Evolutionary conservation across 2,113 vertebrate genomes (phyloP), one percentile per base, ranked within the genome.

Genomic region (Zapus hudsonius): DNA sequence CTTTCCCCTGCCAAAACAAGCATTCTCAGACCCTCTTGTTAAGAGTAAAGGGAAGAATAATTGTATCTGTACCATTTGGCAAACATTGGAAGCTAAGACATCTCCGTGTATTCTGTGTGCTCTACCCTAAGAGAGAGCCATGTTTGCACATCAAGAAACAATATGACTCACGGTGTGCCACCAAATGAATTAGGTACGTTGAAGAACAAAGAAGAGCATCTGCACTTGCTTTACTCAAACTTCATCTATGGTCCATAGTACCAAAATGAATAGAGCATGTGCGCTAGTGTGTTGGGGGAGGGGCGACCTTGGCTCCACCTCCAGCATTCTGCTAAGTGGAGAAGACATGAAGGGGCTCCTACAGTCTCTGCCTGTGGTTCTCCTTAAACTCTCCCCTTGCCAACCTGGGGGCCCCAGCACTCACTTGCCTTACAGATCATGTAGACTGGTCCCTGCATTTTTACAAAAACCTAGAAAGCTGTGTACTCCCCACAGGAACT

Each of bases 171-270:
- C 31, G 36, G 44, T 76, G 86, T 90, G 83, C 67, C 84, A 87
- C 75, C 72, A 93, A 90, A 55, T 44, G 91, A 83, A 85, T 84
- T 78, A 78, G 94, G 31, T 78, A 91, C 70, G 69, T 74, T 82
- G 84, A 95, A 42, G 66, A 90, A 87, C 73, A 89, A 91, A 93
- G 64, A 89, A 72, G 59, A 87, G 78, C 79, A 87, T 57, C 63
- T 84, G 55, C 73, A 78, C 83, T 79, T n/a, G 31, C 47, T 81
- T 80, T 76, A 44, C 36, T 52, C 75, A 84, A 11, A 87, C 75
- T 81, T 83, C 59, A 31, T 40, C 64, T 88, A 79, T 20, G 38
- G 13, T 90, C 64, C 52, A 85, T 72, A 57, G 40, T 64, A 81
- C 31, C 20, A 47, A 87, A 94, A 94, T 84, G 78, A 92, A 89